Conservation (phyloP, 1,140 invertebrate species). For the Elymnias hypermnestra region DNA sequence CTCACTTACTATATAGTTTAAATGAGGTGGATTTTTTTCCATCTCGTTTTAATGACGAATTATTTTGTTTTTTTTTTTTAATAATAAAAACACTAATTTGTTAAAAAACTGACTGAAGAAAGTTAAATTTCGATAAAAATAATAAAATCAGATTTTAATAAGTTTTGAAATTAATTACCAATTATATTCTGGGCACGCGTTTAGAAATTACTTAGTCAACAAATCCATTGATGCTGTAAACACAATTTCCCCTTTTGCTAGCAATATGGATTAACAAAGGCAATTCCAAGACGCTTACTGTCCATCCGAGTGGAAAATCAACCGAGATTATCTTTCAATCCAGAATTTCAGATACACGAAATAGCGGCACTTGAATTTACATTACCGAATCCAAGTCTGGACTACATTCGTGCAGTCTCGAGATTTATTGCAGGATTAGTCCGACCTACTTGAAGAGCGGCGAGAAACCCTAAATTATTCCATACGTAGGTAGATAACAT, state of each 20-base stretch:
- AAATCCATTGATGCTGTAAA: constrained; percentile 1
- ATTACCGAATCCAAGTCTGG: background rate
- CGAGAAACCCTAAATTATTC: background rate
- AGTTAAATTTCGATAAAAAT: too few relatives aligned
- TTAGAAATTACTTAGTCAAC: background rate
- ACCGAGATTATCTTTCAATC: constrained; percentile 6
- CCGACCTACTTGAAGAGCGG: background rate
- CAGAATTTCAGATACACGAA: constrained; percentile 8
- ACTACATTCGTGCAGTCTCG: constrained; percentile 4
- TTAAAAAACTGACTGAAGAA: too few relatives aligned
- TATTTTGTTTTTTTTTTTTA: too few relatives aligned
- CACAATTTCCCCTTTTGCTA: background rate
- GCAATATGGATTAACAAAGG: constrained; percentile 2
- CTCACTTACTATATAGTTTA: too few relatives aligned
- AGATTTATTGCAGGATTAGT: constrained; percentile 13
- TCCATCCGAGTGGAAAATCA: constrained; percentile 6
- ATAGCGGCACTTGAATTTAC: constrained; percentile 3
- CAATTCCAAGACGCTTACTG: constrained; percentile 6
- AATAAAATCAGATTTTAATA: too few relatives aligned
- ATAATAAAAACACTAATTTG: too few relatives aligned
- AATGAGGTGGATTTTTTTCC: too few relatives aligned
- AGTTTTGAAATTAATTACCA: too few relatives aligned
- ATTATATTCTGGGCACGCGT: background rate
- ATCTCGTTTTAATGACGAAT: too few relatives aligned
- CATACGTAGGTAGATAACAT: background rate